Evolutionary conservation across 1,140 invertebrate species (phyloP).

Genomic region (Scaptodrosophila lebanonensis): DNA sequence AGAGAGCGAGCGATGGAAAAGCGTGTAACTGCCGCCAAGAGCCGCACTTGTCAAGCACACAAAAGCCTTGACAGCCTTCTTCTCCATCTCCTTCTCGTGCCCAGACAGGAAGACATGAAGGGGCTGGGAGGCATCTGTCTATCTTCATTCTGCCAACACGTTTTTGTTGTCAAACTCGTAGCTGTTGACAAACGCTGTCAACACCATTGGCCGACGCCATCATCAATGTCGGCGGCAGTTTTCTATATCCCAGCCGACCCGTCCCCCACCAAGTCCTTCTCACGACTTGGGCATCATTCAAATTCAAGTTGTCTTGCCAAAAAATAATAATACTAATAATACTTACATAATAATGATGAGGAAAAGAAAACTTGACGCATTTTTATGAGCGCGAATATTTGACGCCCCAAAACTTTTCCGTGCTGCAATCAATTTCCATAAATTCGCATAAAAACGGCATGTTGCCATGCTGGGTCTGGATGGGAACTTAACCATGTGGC

Average conservation of each 20-base stretch:
- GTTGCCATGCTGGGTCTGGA: slow-evolving; percentile 40
- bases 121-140: slow-evolving; percentile 35
- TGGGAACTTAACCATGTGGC: slow-evolving; percentile 21
- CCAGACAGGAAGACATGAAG: too few species aligned
- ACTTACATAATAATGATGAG: too few species aligned
- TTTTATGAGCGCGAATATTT: slow-evolving; percentile 55
- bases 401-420: slow-evolving; percentile 12
- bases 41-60: too few species aligned
- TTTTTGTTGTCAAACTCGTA: slow-evolving; percentile 29
- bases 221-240: slow-evolving; percentile 61
- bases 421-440: slow-evolving; percentile 68
- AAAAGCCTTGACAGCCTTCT: neutral
- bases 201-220: slow-evolving; percentile 62
- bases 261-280: neutral
- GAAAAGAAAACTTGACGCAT: too few species aligned
- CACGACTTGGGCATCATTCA: slow-evolving; percentile 47
- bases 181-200: slow-evolving; percentile 66
- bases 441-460: slow-evolving; percentile 67
- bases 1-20: too few species aligned
- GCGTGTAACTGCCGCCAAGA: too few species aligned
- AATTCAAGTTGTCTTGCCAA: slow-evolving; percentile 52
- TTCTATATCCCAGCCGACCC: neutral
- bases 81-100: neutral
- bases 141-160: slow-evolving; percentile 48
- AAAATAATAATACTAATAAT: too few species aligned